Evolutionary conservation across 53 echinoderm and acorn worm genomes (phyloP).

Genomic region (Holothuria scabra): DNA sequence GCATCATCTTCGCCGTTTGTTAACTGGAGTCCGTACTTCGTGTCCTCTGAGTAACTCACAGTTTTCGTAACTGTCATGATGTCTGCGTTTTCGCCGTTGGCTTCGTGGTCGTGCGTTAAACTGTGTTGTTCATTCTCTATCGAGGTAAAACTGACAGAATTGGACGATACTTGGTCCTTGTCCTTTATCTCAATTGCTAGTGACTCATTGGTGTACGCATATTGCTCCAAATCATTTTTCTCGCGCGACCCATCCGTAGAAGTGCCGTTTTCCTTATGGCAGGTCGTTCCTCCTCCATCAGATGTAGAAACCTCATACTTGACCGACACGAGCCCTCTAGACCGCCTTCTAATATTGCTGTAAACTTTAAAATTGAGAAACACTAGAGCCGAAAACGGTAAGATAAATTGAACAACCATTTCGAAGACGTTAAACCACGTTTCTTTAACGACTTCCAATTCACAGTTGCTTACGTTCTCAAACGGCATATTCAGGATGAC

Average conservation of each 20-base stretch:
- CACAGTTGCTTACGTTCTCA: constrained; percentile 65
- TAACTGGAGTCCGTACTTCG: no score
- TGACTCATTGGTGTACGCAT: background rate
- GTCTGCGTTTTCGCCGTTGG: background rate
- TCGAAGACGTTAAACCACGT: constrained; percentile 53
- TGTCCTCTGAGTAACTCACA: background rate
- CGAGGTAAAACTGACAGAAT: constrained; percentile 17
- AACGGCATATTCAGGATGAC: constrained; percentile 1
- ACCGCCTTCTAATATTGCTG: constrained; percentile 68
- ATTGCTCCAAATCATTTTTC: background rate
- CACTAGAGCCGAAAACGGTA: constrained; percentile 65
- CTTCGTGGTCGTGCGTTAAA: background rate
- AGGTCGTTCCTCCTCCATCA: background rate
- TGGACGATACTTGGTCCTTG: background rate
- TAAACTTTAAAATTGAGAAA: constrained; percentile 72
- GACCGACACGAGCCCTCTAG: constrained; percentile 64
- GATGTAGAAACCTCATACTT: constrained; percentile 1
- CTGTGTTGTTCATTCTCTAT: constrained; percentile 7
- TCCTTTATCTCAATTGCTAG: constrained; percentile 8
- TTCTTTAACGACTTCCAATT: constrained; percentile 61
- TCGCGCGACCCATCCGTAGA: background rate
- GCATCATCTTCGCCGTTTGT: no score
- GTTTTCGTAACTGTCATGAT: background rate
- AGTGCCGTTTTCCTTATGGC: background rate
- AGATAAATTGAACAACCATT: constrained; percentile 63